Evolutionary conservation across 2,113 vertebrate genomes (phyloP), one percentile per base, ranked within the genome.

Genomic region (Plecturocebus donacophilus): DNA sequence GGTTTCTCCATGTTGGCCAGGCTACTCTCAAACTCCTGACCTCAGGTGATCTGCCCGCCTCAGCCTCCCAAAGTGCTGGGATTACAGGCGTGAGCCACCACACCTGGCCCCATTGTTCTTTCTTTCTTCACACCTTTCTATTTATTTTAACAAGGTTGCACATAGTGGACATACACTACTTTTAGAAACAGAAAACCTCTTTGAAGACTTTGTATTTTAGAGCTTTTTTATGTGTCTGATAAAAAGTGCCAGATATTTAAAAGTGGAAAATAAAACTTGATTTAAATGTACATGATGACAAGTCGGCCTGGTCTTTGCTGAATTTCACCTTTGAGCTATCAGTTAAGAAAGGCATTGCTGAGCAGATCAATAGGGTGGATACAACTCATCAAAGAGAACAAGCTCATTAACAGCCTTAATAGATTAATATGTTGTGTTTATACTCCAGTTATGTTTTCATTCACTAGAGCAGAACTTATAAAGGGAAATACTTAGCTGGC

Each of bases 161-260:
- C 45, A 4, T 40, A 35, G 7, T 49, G 9, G 35, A 68, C 58
- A 79, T 35, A 40, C 32, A 42, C 1, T 32, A 66, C 70, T 45
- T 91, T 75, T 80, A 75, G 35, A 87, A 83, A 79, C 38, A 84
- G 90, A 95, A 56, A 61, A 49, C 20, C 82, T 76, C 68, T 81
- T 83, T 42, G 30, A 87, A 68, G n/a, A 87, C 9, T 79, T 61
- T 82, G 3, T 47, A 30, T 84, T 94, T 70, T 68, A 90, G 17
- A 77, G 40, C 42, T 42, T 1, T 23, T 64, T 56, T 75, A 27
- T 68, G 2, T 54, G 42, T 49, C 40, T 88, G 27, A 73, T 85
- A n/a, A 54, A 85, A 94, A 38, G n/a, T n/a, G 6, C 23, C 92
- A 91, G 45, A 30, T 88, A 70, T 5, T 80, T 84, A 87, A 86